These are phyloP conservation scores for Agrochola lychnidis DNA, from an alignment of 2,888 invertebrate genomes.

Conservation along the genomic window DNA sequence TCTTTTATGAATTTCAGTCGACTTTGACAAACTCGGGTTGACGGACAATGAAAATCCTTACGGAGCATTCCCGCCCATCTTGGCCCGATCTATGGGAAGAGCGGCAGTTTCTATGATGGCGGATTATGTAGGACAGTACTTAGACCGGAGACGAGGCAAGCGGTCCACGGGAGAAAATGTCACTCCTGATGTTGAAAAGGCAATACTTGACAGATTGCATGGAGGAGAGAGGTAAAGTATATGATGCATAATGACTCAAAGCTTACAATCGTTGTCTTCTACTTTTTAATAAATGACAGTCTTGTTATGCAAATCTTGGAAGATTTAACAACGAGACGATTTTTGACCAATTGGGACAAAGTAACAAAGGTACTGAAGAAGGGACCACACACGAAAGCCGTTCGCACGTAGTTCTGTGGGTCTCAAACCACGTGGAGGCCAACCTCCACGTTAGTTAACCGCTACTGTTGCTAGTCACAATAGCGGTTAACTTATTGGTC, in stretches of 20 bases:
- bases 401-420: constrained; percentile 70
- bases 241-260: constrained; percentile 29
- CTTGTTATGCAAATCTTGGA: constrained; percentile 56
- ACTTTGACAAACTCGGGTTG: constrained; percentile 95
- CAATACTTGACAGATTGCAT: constrained; percentile 90
- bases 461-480: constrained; percentile 50
- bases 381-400: constrained; percentile 72
- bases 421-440: constrained; percentile 64
- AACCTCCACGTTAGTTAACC: constrained; percentile 11
- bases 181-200: constrained; percentile 81
- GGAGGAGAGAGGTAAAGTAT: constrained; percentile 93
- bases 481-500: constrained; percentile 67
- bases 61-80: constrained; percentile 94
- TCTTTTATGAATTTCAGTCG: constrained; percentile 90
- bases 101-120: constrained; percentile 93
- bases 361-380: constrained; percentile 50
- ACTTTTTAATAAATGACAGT: constrained; percentile 27
- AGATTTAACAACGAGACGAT: constrained; percentile 56
- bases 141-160: constrained; percentile 91
- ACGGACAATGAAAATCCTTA: constrained; percentile 97
- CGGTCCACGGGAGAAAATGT: constrained; percentile 77
- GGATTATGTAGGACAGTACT: constrained; percentile 93
- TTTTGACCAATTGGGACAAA: constrained; percentile 59
- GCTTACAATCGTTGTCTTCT: neutral
- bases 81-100: constrained; percentile 94